Evolutionary conservation across 2,113 vertebrate genomes (phyloP).

Genomic region (Cinclus mexicanus): DNA sequence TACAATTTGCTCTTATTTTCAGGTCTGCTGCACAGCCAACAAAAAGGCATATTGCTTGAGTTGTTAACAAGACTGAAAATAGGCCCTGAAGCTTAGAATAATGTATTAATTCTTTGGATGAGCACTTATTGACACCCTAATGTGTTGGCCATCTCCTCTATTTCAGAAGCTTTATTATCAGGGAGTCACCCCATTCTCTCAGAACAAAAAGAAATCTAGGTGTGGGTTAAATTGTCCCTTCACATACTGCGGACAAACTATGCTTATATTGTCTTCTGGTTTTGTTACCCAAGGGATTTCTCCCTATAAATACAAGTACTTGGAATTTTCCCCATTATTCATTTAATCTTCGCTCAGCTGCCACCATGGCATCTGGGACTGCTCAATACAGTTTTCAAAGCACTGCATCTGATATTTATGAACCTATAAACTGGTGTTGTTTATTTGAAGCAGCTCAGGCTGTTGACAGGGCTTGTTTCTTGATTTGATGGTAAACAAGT

Average conservation of each 20-base stretch:
- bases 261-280: background rate
- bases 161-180: background rate
- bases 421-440: constrained; percentile 21
- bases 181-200: background rate
- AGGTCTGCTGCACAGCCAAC: background rate
- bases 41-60: background rate
- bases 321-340: background rate
- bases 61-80: constrained; percentile 22
- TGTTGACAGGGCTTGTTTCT: background rate
- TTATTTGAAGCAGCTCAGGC: constrained; percentile 24
- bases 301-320: background rate
- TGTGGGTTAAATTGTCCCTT: background rate
- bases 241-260: background rate
- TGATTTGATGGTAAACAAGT: constrained; percentile 12
- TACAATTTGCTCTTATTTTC: constrained; percentile 7
- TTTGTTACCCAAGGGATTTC: background rate
- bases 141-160: background rate
- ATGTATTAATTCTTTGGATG: background rate
- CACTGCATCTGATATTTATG: constrained; percentile 49
- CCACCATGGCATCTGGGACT: constrained; percentile 3
- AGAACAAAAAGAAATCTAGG: background rate
- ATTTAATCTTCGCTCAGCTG: constrained; percentile 35
- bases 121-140: background rate
- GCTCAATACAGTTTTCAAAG: constrained; percentile 29
- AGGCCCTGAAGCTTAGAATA: background rate